Percentiles rank a stretch among this genome's conserved stretches.
phyloP scores from a whole-genome alignment of 2,888 invertebrate species.

The Horisme vitalbata region DNA sequence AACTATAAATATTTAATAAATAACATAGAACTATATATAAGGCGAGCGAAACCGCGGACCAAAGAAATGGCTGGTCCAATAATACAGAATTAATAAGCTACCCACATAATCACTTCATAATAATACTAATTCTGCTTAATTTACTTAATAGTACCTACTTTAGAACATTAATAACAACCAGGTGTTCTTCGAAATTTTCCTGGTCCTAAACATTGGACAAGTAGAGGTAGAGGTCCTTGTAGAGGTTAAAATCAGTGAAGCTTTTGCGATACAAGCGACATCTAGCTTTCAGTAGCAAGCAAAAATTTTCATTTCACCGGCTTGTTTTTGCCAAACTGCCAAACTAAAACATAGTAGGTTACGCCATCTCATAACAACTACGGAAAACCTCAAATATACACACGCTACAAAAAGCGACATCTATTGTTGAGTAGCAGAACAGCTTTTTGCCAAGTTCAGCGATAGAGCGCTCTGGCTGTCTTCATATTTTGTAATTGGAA shows the following conservation, averaged over 20 bases:
- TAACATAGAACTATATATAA: no score
- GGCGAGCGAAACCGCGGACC: no score
- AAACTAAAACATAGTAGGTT: neutral
- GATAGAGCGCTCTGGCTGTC: constrained; percentile 13
- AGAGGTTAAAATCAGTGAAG: neutral
- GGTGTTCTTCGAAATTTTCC: no score
- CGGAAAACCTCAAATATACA: neutral
- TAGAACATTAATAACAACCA: no score
- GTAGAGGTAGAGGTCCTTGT: neutral
- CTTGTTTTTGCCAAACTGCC: neutral
- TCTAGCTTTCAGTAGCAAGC: constrained; percentile 45
- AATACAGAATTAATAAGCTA: no score
- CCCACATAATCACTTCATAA: no score
- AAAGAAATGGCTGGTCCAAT: no score
- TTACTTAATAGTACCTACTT: no score
- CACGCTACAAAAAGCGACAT: constrained; percentile 36
- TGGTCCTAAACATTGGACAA: no score
- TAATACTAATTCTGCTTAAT: no score
- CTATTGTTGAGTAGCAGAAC: constrained; percentile 44
- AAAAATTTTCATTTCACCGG: no score
- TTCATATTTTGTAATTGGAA: neutral
- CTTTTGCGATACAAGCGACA: constrained; percentile 39
- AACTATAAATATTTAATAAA: no score
- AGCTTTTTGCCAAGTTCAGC: constrained; percentile 13
- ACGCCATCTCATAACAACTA: constrained; percentile 12